Evolutionary conservation across 2,888 invertebrate genomes (phyloP).

Genomic region (Muschampia plurimacula): DNA sequence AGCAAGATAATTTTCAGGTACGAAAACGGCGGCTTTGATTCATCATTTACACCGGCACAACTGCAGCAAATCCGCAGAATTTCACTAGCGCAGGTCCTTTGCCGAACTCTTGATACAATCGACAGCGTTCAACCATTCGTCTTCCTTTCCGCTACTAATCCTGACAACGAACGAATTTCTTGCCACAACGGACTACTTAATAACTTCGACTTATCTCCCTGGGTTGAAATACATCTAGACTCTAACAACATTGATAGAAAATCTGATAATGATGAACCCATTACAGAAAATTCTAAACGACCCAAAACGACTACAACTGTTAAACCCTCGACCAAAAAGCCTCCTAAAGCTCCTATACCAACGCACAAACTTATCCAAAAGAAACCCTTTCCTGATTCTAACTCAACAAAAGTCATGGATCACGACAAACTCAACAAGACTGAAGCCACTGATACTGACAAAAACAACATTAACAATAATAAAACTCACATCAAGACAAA

Average conservation of each 20-base stretch:
- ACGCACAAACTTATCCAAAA: conserved; percentile 48
- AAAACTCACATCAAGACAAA: conserved; percentile 52
- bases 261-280: conserved; percentile 60
- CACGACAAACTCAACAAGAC: conserved; percentile 53
- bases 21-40: conserved; percentile 91
- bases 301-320: conserved; percentile 52
- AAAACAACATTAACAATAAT: conserved; percentile 46
- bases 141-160: conserved; percentile 86
- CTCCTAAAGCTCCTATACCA: conserved; percentile 41
- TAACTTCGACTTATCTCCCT: conserved; percentile 86
- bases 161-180: conserved; percentile 85
- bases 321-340: conserved; percentile 58
- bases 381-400: conserved; percentile 50
- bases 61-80: conserved; percentile 90
- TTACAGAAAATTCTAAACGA: conserved; percentile 41
- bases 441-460: conserved; percentile 51
- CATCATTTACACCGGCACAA: conserved; percentile 91
- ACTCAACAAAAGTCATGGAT: conserved; percentile 53
- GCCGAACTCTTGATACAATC: conserved; percentile 88
- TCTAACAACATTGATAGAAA: conserved; percentile 68
- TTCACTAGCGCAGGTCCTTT: conserved; percentile 90
- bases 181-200: conserved; percentile 84
- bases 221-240: conserved; percentile 83
- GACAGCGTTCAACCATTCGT: conserved; percentile 90
- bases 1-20: conserved; percentile 77